These are phyloP conservation scores for Bombylius major DNA, from an alignment of 2,888 invertebrate species.

Conservation along the genomic window DNA sequence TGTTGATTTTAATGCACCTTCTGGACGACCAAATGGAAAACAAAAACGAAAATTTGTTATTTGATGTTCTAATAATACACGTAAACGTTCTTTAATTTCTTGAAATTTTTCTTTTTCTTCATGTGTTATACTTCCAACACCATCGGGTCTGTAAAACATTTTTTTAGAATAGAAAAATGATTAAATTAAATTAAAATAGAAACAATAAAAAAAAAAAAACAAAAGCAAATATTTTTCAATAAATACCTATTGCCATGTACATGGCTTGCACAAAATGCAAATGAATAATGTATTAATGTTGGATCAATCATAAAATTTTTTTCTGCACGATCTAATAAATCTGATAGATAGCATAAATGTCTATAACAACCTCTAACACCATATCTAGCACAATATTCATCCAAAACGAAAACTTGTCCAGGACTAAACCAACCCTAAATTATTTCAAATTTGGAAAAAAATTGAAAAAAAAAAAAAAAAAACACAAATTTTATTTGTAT, in stretches of 20 bases:
- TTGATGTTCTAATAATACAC: slow-evolving; percentile 88
- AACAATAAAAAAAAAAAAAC: no score
- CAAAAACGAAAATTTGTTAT: slow-evolving; percentile 98
- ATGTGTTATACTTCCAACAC: slow-evolving; percentile 95
- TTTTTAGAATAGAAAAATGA: slow-evolving; percentile 1
- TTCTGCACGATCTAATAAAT: slow-evolving; percentile 89
- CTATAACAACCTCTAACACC: slow-evolving; percentile 95
- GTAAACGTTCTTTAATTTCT: slow-evolving; percentile 89
- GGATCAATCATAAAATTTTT: slow-evolving; percentile 94
- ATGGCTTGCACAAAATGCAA: slow-evolving; percentile 98
- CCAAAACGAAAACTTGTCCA: slow-evolving; percentile 95
- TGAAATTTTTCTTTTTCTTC: slow-evolving; percentile 97
- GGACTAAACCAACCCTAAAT: slow-evolving; percentile 97
- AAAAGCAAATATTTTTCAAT: no score
- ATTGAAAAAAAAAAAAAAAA: slow-evolving; percentile 1
- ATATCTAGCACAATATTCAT: slow-evolving; percentile 95
- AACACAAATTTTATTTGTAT: neutral
- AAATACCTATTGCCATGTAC: slow-evolving; percentile 93
- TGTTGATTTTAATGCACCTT: slow-evolving; percentile 94
- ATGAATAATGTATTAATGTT: slow-evolving; percentile 96
- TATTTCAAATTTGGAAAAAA: slow-evolving; percentile 11
- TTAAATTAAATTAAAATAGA: no score
- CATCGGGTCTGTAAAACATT: slow-evolving; percentile 72
- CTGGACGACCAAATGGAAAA: slow-evolving; percentile 98
- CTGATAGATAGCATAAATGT: slow-evolving; percentile 90